phyloP scores from a whole-genome alignment of 2,888 invertebrate genomes.

The Lamproptera curius region DNA sequence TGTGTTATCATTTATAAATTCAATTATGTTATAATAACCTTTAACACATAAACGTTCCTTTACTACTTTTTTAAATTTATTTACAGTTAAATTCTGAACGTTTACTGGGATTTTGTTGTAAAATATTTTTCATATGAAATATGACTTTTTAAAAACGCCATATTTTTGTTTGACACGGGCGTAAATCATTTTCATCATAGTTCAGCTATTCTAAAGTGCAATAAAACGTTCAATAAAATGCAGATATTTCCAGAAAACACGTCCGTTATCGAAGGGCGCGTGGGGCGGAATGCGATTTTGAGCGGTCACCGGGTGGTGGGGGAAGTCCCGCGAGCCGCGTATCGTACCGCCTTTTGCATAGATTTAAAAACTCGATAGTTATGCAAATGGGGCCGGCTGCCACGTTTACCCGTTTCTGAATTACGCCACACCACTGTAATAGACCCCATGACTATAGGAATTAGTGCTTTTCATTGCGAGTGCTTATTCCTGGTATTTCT shows the following conservation, averaged over 20 bases:
- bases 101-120: too few relatives aligned
- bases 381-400: conserved; percentile 67
- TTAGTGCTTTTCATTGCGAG: conserved; percentile 62
- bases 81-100: too few relatives aligned
- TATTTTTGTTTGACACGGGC: too few relatives aligned
- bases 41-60: too few relatives aligned
- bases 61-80: too few relatives aligned
- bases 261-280: conserved; percentile 58
- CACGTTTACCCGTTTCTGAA: conserved; percentile 74
- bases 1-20: too few relatives aligned
- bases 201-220: too few relatives aligned
- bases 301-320: conserved; percentile 46
- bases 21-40: too few relatives aligned
- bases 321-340: conserved; percentile 60
- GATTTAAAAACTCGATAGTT: conserved; percentile 77
- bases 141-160: too few relatives aligned
- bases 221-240: conserved; percentile 22
- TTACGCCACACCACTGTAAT: conserved; percentile 68
- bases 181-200: too few relatives aligned
- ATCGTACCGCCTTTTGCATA: conserved; percentile 77
- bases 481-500: too few relatives aligned
- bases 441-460: conserved; percentile 61
- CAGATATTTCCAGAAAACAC: conserved; percentile 25
- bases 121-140: too few relatives aligned
- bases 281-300: conserved; percentile 62